phyloP scores from a whole-genome alignment of 2,888 invertebrate species.

The Ypsolopha sequella region DNA sequence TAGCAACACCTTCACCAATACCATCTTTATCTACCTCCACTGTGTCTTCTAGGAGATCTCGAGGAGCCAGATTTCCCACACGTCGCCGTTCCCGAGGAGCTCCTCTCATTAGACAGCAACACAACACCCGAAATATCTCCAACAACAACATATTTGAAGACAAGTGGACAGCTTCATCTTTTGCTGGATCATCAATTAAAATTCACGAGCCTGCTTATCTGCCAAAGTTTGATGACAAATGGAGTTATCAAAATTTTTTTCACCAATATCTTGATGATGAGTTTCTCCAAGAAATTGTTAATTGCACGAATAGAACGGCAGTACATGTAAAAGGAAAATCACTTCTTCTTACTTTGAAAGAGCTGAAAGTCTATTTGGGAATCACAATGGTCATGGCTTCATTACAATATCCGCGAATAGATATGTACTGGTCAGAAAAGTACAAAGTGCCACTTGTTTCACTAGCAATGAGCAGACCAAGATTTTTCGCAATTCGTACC shows the following conservation, averaged over 20 bases:
- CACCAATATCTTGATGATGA: neutral
- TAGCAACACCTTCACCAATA: too few relatives aligned
- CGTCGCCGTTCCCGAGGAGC: too few relatives aligned
- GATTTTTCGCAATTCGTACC: too few relatives aligned
- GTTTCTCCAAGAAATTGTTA: neutral
- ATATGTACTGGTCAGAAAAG: slow-evolving; percentile 2
- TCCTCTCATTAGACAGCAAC: too few relatives aligned
- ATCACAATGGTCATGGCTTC: neutral
- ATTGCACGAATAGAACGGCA: neutral
- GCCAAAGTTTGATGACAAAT: neutral
- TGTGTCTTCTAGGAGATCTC: too few relatives aligned
- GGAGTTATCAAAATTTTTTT: neutral
- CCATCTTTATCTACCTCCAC: too few relatives aligned
- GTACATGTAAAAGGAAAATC: neutral
- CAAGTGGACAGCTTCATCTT: neutral
- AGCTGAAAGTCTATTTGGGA: too few relatives aligned
- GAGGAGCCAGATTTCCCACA: too few relatives aligned
- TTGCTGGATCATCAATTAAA: neutral
- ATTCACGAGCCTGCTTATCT: neutral
- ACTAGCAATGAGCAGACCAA: slow-evolving; percentile 1
- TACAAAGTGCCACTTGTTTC: slow-evolving; percentile 1
- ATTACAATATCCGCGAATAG: neutral
- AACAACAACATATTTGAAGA: neutral
- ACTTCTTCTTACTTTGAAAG: neutral
- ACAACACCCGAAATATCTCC: too few relatives aligned